A percentile compares a stretch with the other conserved stretches of the same genome.
phyloP scores from a whole-genome alignment of 2,797 vertebrate species.

The Acanthiza pusilla region DNA sequence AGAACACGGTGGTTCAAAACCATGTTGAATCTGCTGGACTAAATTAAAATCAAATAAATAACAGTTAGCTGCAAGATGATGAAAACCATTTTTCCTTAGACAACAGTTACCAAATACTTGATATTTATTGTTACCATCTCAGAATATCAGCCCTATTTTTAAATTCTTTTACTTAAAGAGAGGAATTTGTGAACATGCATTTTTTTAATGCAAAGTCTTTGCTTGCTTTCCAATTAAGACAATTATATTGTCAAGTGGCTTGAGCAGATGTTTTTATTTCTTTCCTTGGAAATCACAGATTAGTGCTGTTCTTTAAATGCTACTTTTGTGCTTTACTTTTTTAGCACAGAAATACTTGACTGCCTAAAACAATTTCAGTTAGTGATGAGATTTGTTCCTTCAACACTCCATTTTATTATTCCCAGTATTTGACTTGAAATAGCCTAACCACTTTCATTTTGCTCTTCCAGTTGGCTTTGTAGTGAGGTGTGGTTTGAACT shows the following conservation, averaged over 20 bases:
- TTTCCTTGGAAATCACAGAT: neutral
- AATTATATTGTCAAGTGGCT: neutral
- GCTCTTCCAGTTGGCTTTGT: neutral
- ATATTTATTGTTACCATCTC: neutral
- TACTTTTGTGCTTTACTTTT: neutral
- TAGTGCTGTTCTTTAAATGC: neutral
- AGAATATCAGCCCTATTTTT: neutral
- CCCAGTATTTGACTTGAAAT: neutral
- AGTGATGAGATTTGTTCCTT: neutral
- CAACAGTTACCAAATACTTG: neutral
- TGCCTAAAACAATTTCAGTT: neutral
- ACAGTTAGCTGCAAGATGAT: neutral
- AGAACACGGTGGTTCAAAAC: neutral
- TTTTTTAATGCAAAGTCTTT: neutral
- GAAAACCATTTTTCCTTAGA: neutral
- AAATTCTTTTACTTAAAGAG: neutral
- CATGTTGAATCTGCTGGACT: neutral
- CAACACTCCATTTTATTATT: neutral
- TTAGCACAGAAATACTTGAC: neutral
- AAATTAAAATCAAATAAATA: neutral
- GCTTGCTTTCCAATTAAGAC: neutral
- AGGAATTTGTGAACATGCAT: neutral
- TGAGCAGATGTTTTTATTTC: neutral
- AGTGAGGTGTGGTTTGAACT: neutral
- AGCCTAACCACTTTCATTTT: neutral